These are phyloP conservation scores for Archips xylosteana DNA, from an alignment of 2,888 invertebrate genomes.

Conservation along the genomic window DNA sequence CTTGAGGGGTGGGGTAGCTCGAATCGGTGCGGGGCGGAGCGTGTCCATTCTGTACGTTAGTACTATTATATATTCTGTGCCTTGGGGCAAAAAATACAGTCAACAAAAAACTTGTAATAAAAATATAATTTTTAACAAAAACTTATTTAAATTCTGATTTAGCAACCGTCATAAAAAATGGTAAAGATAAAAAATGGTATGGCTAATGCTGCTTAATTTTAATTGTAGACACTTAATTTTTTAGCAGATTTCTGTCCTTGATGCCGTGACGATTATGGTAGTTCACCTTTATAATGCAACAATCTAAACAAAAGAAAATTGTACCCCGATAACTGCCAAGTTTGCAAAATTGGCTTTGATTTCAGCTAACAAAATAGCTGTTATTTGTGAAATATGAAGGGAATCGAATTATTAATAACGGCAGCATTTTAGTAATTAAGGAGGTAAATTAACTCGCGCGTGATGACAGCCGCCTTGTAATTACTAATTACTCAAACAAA, in stretches of 20 bases:
- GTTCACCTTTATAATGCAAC: background rate
- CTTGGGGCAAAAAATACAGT: too few relatives aligned
- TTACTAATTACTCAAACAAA: slow-evolving; percentile 41
- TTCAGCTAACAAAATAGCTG: slow-evolving; percentile 12
- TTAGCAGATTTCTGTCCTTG: background rate
- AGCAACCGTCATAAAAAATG: too few relatives aligned
- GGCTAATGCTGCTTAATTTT: background rate
- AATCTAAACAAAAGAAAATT: background rate
- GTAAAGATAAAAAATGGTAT: too few relatives aligned
- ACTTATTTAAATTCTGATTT: too few relatives aligned
- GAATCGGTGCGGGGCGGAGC: too few relatives aligned
- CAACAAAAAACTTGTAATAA: too few relatives aligned
- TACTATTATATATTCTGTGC: too few relatives aligned
- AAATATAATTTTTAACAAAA: too few relatives aligned
- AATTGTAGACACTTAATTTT: background rate
- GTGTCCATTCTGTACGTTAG: too few relatives aligned
- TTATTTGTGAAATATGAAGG: slow-evolving; percentile 17
- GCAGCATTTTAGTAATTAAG: slow-evolving; percentile 36
- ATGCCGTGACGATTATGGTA: background rate
- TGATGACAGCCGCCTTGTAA: slow-evolving; percentile 40
- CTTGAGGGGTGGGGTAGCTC: too few relatives aligned
- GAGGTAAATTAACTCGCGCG: slow-evolving; percentile 38
- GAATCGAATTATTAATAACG: slow-evolving; percentile 35
- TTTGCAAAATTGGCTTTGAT: background rate
- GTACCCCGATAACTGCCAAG: background rate